Evolutionary conservation across 2,888 invertebrate genomes (phyloP).

Genomic region (Lordiphosa andalusiaca): DNA sequence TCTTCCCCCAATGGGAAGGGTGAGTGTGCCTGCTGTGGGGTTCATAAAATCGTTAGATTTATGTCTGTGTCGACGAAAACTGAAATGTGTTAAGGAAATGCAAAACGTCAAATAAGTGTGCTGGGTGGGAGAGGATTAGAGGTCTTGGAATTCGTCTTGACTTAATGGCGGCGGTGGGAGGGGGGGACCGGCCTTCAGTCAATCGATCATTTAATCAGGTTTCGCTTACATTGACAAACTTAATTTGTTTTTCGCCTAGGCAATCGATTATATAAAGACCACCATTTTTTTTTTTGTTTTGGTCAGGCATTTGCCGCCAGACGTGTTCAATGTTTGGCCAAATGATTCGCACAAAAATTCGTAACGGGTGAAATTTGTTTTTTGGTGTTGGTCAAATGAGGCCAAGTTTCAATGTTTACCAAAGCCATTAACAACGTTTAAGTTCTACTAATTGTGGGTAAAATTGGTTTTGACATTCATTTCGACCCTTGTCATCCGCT

Average conservation of each 20-base stretch:
- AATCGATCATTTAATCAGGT: conserved; percentile 22
- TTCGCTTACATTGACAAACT: conserved; percentile 33
- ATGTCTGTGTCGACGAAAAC: conserved; percentile 39
- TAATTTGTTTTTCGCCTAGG: conserved; percentile 11
- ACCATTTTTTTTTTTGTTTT: conserved; percentile 8
- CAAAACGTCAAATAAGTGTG: conserved; percentile 17
- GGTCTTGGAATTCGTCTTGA: too few relatives aligned
- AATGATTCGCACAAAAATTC: conserved; percentile 34
- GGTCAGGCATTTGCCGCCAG: conserved; percentile 26
- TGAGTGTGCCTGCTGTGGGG: conserved; percentile 40
- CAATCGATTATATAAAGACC: conserved; percentile 54
- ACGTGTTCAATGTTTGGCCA: conserved; percentile 40
- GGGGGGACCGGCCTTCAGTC: background rate
- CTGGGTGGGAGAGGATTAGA: conserved; percentile 1
- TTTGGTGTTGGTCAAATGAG: conserved; percentile 21
- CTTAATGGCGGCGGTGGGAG: background rate
- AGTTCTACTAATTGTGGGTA: conserved; percentile 16
- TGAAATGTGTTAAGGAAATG: conserved; percentile 42
- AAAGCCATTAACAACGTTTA: conserved; percentile 15
- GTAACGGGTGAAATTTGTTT: conserved; percentile 20
- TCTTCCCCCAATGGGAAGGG: background rate
- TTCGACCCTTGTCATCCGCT: conserved; percentile 60
- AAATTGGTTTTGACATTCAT: conserved; percentile 59
- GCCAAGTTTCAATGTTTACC: conserved; percentile 14
- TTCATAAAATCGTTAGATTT: conserved; percentile 70